These are phyloP conservation scores for Pyralis farinalis DNA, from an alignment of 2,888 invertebrate species.

Conservation along the genomic window DNA sequence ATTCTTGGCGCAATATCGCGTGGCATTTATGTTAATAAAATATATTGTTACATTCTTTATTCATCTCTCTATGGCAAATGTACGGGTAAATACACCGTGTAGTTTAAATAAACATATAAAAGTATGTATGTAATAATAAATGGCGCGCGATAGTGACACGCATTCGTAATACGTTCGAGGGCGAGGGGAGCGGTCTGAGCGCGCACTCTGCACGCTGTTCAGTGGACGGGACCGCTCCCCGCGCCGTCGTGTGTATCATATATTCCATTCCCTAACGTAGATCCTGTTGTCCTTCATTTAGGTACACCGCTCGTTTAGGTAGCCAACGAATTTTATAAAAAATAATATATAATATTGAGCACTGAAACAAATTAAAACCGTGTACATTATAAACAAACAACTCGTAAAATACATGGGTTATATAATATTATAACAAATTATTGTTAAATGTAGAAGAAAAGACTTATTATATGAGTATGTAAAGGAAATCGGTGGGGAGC, in stretches of 20 bases:
- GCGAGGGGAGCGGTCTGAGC: conserved; percentile 23
- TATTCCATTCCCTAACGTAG: conserved; percentile 67
- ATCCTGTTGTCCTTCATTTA: conserved; percentile 53
- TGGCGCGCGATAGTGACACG: conserved; percentile 32
- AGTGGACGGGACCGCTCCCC: conserved; percentile 15
- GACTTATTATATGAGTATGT: conserved; percentile 60
- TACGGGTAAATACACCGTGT: neutral
- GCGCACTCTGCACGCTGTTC: conserved; percentile 3
- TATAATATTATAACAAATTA: conserved; percentile 56
- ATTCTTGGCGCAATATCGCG: conserved; percentile 30
- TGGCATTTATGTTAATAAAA: conserved; percentile 19
- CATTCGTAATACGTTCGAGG: conserved; percentile 31
- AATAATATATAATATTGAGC: conserved; percentile 62
- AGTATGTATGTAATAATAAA: conserved; percentile 13
- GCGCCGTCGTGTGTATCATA: conserved; percentile 41
- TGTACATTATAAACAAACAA: conserved; percentile 59
- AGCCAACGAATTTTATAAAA: conserved; percentile 76
- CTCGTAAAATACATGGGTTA: conserved; percentile 48
- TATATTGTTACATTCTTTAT: neutral
- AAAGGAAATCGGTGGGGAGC: conserved; percentile 36
- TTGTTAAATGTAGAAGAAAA: conserved; percentile 74
- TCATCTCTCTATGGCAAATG: conserved; percentile 2
- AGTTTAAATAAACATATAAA: conserved; percentile 4
- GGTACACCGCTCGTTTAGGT: conserved; percentile 69
- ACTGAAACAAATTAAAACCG: conserved; percentile 69